phyloP scores from a whole-genome alignment of 2,797 vertebrate genomes.

The Lepidocolaptes lacrymiger region DNA sequence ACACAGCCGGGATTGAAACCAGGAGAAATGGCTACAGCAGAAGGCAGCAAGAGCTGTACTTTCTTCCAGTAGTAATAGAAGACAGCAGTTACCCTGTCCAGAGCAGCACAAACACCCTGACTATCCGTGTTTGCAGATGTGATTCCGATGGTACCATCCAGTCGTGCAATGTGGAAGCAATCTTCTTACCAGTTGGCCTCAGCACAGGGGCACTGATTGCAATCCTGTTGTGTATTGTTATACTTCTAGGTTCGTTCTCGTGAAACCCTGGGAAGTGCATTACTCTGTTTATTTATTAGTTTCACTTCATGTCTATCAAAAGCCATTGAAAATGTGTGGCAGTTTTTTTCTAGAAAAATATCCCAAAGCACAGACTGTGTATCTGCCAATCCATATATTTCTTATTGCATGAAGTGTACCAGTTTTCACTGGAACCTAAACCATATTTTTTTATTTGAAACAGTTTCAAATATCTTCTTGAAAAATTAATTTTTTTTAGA shows the following conservation, averaged over 20 bases:
- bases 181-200: slow-evolving; percentile 95
- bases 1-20: slow-evolving; percentile 93
- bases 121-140: slow-evolving; percentile 93
- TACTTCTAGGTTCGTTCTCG: slow-evolving; percentile 89
- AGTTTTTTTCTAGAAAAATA: background rate
- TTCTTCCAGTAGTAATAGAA: slow-evolving; percentile 90
- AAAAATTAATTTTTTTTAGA: background rate
- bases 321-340: background rate
- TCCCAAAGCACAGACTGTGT: background rate
- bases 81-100: slow-evolving; percentile 93
- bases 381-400: background rate
- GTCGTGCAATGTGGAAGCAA: slow-evolving; percentile 94
- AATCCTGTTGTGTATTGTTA: slow-evolving; percentile 93
- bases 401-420: background rate
- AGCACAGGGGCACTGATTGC: slow-evolving; percentile 96
- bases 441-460: background rate
- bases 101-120: slow-evolving; percentile 95
- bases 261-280: background rate
- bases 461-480: background rate
- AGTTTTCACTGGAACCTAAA: background rate
- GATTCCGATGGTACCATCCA: slow-evolving; percentile 89
- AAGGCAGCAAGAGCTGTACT: slow-evolving; percentile 88
- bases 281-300: background rate
- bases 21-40: slow-evolving; percentile 89
- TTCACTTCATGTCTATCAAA: background rate